These are phyloP conservation scores for Tridacna gigas DNA, from an alignment of 2,888 invertebrate genomes.

Conservation along the genomic window DNA sequence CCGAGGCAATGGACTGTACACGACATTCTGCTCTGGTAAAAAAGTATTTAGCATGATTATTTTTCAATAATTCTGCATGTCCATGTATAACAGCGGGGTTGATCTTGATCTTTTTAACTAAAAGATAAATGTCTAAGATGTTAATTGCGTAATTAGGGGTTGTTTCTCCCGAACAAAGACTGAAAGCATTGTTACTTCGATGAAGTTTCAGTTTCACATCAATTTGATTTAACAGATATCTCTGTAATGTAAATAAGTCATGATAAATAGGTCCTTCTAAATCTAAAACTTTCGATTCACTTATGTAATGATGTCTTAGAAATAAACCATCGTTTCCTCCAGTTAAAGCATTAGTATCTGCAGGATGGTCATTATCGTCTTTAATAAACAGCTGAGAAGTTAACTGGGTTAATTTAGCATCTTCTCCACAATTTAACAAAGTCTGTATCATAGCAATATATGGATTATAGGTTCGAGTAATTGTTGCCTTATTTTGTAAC, in stretches of 20 bases:
- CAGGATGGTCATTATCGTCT: constrained; percentile 19
- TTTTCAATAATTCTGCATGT: constrained; percentile 30
- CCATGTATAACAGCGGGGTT: constrained; percentile 52
- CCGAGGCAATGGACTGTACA: constrained; percentile 25
- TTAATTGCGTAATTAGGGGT: constrained; percentile 26
- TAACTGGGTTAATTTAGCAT: constrained; percentile 16
- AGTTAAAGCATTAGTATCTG: constrained; percentile 12
- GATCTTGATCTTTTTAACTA: constrained; percentile 42
- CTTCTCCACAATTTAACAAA: constrained; percentile 21
- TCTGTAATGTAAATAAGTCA: constrained; percentile 45
- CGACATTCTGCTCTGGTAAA: constrained; percentile 30
- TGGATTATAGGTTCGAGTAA: constrained; percentile 32
- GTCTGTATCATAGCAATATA: constrained; percentile 29
- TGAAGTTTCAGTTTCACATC: constrained; percentile 44
- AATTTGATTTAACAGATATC: constrained; percentile 49
- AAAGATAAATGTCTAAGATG: constrained; percentile 20
- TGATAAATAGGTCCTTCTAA: constrained; percentile 42
- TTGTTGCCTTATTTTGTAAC: constrained; percentile 28
- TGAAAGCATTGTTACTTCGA: constrained; percentile 40
- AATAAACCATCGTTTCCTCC: constrained; percentile 20
- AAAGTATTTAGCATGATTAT: constrained; percentile 35
- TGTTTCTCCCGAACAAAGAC: constrained; percentile 29
- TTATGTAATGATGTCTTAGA: constrained; percentile 8
- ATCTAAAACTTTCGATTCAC: constrained; percentile 25
- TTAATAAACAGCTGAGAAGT: constrained; percentile 20